Evolutionary conservation across 2,113 vertebrate species (phyloP).

Genomic region (Etheostoma cragini): DNA sequence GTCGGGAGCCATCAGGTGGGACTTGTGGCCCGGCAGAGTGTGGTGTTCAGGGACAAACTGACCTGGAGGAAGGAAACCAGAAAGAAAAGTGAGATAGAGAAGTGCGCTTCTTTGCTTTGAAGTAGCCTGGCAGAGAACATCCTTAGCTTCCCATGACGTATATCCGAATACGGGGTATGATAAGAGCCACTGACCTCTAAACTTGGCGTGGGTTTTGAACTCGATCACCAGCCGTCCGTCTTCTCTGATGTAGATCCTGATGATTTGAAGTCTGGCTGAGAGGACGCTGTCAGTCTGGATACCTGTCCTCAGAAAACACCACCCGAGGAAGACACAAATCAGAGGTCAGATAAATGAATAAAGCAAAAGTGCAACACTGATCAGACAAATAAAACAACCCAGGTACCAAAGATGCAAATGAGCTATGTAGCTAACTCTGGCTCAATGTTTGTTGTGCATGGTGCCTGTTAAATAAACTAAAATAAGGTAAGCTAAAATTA

Average conservation of each 20-base stretch:
- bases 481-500: background rate
- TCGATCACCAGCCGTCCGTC: conserved; percentile 97
- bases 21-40: conserved; percentile 93
- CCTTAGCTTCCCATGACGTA: background rate
- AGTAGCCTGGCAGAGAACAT: background rate
- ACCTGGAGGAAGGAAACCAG: conserved; percentile 77
- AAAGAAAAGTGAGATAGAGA: background rate
- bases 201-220: conserved; percentile 98
- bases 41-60: conserved; percentile 97
- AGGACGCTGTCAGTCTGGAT: conserved; percentile 99
- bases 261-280: conserved; percentile 95
- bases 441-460: no score
- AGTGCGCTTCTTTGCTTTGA: background rate
- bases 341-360: background rate
- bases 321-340: background rate
- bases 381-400: background rate
- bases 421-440: no score
- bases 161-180: no score
- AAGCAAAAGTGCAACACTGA: background rate
- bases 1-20: conserved; percentile 91
- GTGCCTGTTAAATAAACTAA: no score
- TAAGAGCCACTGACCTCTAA: conserved; percentile 87
- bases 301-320: conserved; percentile 76
- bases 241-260: conserved; percentile 96
- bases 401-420: no score